phyloP scores from a whole-genome alignment of 2,797 vertebrate species.

The Chelon auratus region DNA sequence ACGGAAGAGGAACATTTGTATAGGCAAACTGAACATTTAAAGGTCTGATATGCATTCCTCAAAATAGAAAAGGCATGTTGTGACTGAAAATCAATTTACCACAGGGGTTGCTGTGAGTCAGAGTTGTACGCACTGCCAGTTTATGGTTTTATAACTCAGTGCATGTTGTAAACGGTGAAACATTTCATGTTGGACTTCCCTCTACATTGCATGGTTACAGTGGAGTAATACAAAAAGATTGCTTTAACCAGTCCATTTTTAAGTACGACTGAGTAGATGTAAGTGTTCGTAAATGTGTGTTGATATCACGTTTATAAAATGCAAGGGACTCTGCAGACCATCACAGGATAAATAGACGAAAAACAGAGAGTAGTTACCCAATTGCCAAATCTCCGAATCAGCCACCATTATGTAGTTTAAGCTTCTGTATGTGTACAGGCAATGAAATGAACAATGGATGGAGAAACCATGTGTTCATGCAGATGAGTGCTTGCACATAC shows the following conservation, averaged over 20 bases:
- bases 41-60: constrained; percentile 59
- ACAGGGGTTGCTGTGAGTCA: constrained; percentile 66
- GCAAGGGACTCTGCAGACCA: constrained; percentile 7
- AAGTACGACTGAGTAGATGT: neutral
- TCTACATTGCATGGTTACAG: constrained; percentile 11
- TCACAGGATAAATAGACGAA: constrained; percentile 12
- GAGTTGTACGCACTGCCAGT: constrained; percentile 68
- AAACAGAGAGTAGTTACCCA: constrained; percentile 16
- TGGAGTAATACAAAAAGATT: constrained; percentile 14
- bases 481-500: neutral
- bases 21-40: no score
- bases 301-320: constrained; percentile 14
- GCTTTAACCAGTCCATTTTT: constrained; percentile 2
- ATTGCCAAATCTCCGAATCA: constrained; percentile 28
- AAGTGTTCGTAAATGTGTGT: neutral
- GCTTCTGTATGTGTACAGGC: constrained; percentile 24
- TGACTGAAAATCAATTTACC: constrained; percentile 78
- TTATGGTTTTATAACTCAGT: constrained; percentile 63
- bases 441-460: constrained; percentile 40
- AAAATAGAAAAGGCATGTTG: constrained; percentile 66
- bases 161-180: constrained; percentile 49
- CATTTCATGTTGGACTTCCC: constrained; percentile 34
- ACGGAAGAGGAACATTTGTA: constrained; percentile 37
- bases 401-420: constrained; percentile 32
- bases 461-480: constrained; percentile 8